Base-by-base conservation (phyloP, 1,140 invertebrate species). In the Cyclargus thomasi region DNA sequence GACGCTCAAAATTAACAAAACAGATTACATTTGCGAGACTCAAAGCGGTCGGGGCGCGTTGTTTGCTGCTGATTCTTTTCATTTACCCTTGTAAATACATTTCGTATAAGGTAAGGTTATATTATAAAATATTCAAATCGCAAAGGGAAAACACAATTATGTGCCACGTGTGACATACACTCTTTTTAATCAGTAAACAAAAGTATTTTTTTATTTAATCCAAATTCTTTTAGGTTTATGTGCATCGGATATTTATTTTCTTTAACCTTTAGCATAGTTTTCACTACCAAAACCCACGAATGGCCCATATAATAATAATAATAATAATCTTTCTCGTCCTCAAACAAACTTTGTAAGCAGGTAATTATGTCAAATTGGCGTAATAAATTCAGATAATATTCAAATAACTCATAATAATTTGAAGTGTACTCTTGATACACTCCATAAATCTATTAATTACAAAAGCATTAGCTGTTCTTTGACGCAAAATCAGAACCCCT, bases 1-100 rank as follows among this genome's bases (percentile, higher is more conserved):
- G 75, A 67, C 69, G 70, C 75, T 79, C 74, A 75, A 81, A 85
- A 86, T 87, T 87, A 88, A 87, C 83, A 85, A 86, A 88, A 86
- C 81, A 83, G 83, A 88, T 88, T 86, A 86, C 79, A 80, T 82
- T 81, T 71, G 74, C 71, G 65, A 70, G 64, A 76, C 71, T 77
- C 80, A 84, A 84, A 84, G 82, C 74, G 71, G 65, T 35, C 68
- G 72, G 77, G 74, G 73, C 64, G 71, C 70, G 74, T 82, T 84
- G 81, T 83, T 83, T 83, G 76, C 71, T 65, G 70, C 62, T 73
- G 69, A 85, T 85, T 85, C 81, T 85, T 82, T 86, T 72, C 77
- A 79, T 80, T 80, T 83, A 74, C 76, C 63, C 23, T 14, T 22
- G 39, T 22, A 53, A 65, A 65, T 23, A 65, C 16, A 39, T 64